These are phyloP conservation scores for Leucoraja ocellata DNA, from an alignment of 2,797 vertebrate genomes.

Conservation along the genomic window DNA sequence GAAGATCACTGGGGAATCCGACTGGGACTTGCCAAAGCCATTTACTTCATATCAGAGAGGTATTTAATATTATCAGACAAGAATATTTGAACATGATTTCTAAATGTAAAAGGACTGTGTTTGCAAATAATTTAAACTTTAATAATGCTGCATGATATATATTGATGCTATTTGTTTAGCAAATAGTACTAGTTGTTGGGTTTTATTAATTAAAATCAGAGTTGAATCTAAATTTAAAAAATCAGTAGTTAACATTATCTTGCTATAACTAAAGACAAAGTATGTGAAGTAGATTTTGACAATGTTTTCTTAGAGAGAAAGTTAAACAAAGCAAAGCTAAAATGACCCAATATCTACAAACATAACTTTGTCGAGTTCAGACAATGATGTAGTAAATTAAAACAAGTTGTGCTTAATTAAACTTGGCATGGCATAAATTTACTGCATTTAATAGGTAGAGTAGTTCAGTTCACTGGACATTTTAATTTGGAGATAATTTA, in stretches of 20 bases:
- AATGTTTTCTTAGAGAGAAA: neutral
- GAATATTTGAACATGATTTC: neutral
- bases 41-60: neutral
- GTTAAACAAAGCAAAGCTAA: neutral
- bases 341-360: neutral
- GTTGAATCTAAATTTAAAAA: neutral
- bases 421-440: conserved; percentile 13
- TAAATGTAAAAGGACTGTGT: neutral
- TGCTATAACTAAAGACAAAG: neutral
- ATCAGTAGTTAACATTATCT: neutral
- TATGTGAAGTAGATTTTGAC: neutral
- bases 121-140: neutral
- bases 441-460: conserved; percentile 1
- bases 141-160: neutral
- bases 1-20: neutral
- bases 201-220: neutral
- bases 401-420: neutral
- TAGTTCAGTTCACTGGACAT: neutral
- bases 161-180: neutral
- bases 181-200: neutral
- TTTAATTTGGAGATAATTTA: conserved; percentile 17
- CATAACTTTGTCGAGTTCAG: neutral
- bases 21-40: neutral
- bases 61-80: neutral
- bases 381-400: neutral